phyloP scores from a whole-genome alignment of 2,888 invertebrate genomes.

The Thymelicus lineola region DNA sequence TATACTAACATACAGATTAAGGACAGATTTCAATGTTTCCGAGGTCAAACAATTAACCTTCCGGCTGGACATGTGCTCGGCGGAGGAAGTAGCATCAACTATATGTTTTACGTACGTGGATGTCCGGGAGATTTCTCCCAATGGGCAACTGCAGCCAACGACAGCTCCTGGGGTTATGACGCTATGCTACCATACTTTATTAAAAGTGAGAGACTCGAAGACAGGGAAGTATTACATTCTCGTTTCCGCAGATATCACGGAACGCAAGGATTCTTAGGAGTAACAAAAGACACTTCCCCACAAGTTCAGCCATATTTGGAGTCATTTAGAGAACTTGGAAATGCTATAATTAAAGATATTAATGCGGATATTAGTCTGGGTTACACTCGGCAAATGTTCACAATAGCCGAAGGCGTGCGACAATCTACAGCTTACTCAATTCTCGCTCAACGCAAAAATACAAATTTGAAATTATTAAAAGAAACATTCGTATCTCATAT shows the following conservation, averaged over 20 bases:
- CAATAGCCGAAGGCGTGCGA: constrained; percentile 50
- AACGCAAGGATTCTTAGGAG: constrained; percentile 46
- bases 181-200: constrained; percentile 48
- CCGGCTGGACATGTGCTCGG: constrained; percentile 49
- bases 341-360: constrained; percentile 51
- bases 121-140: constrained; percentile 46
- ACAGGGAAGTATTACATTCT: constrained; percentile 42
- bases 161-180: constrained; percentile 48
- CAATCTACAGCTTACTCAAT: constrained; percentile 55
- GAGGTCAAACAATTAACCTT: constrained; percentile 36
- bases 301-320: constrained; percentile 46
- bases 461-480: constrained; percentile 54
- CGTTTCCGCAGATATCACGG: constrained; percentile 48
- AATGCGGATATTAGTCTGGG: constrained; percentile 57
- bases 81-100: constrained; percentile 48
- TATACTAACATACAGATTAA: constrained; percentile 43
- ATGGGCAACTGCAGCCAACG: constrained; percentile 48
- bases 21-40: constrained; percentile 39
- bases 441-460: constrained; percentile 47
- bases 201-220: constrained; percentile 49
- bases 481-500: constrained; percentile 53
- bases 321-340: constrained; percentile 58
- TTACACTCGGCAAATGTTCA: constrained; percentile 51
- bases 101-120: constrained; percentile 49
- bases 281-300: constrained; percentile 44